Evolutionary conservation across 2,113 vertebrate genomes (phyloP), one percentile per base, ranked within the genome.

Genomic region (Opisthocomus hoazin): DNA sequence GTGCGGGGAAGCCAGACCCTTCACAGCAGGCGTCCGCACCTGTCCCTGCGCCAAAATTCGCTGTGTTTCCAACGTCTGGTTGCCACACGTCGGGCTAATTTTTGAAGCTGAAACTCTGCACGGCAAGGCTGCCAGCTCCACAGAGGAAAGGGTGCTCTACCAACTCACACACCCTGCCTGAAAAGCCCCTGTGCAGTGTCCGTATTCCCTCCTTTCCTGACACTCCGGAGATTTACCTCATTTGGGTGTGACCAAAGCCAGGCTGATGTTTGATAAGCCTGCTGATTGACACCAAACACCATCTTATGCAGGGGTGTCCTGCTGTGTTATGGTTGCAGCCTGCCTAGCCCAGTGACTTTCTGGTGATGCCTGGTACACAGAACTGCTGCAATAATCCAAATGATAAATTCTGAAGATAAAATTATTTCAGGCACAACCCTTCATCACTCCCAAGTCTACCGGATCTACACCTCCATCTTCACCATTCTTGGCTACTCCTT

Each of bases 1-100:
- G 2, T 4, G 13, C 22, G 22, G 37, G 13, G 48, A 53, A 23
- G 21, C 10, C 43, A 29, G 56, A 34, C 9, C 19, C 22, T 26
- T 16, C 24, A 13, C 39, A 54, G 56, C 21, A 66, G 30, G 32
- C 5, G 3, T 3, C 50, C 4, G 2, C 0, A 0, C 50, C 11
- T 3, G 1, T 32, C 51, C 23, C 57, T 9, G 19, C 15, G 34
- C 26, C 48, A 32, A 46, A 29, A 27, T 11, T 27, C 65, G 19
- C 37, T 24, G 15, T 11, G 6, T 71, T 87, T 76, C 50, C 32
- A 61, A 39, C 34, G 19, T 39, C 78, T 36, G 22, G 4, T 50
- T 77, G 63, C 78, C 48, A 22, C 16, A 22, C 4, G 3, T 50
- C 4, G 1, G 20, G 29, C 24, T 63, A 50, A 11, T 2, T 64